A percentile compares a stretch with the other conserved stretches of the same genome.
These are phyloP conservation scores for Erebia palarica DNA, from an alignment of 2,888 invertebrate species.

Conservation along the genomic window DNA sequence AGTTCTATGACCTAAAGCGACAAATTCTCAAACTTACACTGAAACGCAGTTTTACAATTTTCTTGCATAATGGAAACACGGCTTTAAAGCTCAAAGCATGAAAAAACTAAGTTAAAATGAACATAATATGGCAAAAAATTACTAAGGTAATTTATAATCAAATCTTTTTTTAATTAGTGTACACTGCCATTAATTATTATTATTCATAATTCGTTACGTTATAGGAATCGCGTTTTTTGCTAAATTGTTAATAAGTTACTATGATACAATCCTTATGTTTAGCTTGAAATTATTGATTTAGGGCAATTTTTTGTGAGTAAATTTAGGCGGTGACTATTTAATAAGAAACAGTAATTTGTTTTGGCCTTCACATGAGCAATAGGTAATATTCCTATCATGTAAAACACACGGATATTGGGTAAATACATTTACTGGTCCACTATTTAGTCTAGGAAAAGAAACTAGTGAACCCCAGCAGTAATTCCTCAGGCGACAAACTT, in stretches of 20 bases:
- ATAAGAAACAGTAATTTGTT: not conserved
- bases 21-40: no score
- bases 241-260: constrained; percentile 1
- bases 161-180: not conserved
- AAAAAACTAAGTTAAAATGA: not conserved
- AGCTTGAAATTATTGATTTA: constrained; percentile 11
- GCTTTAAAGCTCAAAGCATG: no score
- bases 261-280: not conserved
- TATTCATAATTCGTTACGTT: constrained; percentile 4
- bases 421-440: no score
- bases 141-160: not conserved
- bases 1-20: no score
- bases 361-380: not conserved
- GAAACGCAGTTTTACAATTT: no score
- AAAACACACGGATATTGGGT: not conserved
- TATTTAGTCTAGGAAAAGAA: no score
- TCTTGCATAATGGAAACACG: no score
- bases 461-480: no score
- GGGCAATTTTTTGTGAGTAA: not conserved
- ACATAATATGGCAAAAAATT: not conserved
- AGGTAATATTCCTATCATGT: not conserved
- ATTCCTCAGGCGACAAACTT: no score
- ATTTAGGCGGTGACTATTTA: constrained; percentile 3
- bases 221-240: not conserved
- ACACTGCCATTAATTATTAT: constrained; percentile 16